A percentile compares a stretch with the other conserved stretches of the same genome.
Evolutionary conservation across 2,797 vertebrate species (phyloP).

Genomic region (Anisognathus igniventris): DNA sequence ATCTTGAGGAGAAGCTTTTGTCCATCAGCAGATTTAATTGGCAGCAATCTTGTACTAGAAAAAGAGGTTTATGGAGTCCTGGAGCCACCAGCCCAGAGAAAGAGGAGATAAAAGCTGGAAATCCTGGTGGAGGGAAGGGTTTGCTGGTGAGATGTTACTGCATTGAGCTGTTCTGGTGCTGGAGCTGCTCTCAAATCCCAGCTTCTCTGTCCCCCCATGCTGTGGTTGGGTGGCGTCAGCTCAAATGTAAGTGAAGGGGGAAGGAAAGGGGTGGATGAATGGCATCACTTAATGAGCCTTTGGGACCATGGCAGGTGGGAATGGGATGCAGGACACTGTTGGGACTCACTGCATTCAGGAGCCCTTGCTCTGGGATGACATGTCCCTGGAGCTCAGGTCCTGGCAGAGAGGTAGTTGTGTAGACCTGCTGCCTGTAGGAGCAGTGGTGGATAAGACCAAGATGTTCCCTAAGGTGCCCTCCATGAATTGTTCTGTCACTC

Average conservation of each 20-base stretch:
- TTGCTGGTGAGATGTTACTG: not conserved
- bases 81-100: not conserved
- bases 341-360: rapidly evolving
- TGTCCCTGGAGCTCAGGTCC: not conserved
- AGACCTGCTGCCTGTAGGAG: not conserved
- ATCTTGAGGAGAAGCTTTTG: not conserved
- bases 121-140: not conserved
- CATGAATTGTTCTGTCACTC: not conserved
- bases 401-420: not conserved
- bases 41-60: not conserved
- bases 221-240: not conserved
- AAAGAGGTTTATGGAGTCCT: not conserved
- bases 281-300: not conserved
- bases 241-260: not conserved
- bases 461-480: not conserved
- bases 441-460: not conserved
- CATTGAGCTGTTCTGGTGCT: not conserved
- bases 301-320: not conserved
- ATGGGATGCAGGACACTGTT: not conserved
- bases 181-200: not conserved
- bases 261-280: not conserved
- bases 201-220: not conserved
- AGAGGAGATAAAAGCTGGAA: not conserved
- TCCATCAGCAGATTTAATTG: not conserved
- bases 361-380: rapidly evolving